These are phyloP conservation scores for Drosophila neotestacea DNA, from an alignment of 2,888 invertebrate species.

Conservation along the genomic window DNA sequence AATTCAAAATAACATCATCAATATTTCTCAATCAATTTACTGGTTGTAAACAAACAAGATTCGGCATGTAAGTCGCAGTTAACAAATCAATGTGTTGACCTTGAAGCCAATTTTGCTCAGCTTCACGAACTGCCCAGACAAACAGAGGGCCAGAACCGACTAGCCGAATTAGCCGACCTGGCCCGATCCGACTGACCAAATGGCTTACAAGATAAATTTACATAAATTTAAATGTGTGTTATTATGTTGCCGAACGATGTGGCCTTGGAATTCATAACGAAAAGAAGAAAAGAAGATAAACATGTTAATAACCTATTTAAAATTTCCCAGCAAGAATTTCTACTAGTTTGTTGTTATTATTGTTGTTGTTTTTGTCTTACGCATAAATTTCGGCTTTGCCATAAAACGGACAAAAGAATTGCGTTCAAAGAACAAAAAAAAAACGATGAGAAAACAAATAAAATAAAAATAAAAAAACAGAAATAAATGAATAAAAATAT, in stretches of 20 bases:
- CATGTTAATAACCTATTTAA: constrained; percentile 79
- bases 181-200: constrained; percentile 42
- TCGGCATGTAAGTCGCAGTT: constrained; percentile 20
- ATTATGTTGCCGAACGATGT: constrained; percentile 62
- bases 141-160: not conserved
- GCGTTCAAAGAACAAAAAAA: constrained; percentile 15
- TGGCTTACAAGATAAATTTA: constrained; percentile 55
- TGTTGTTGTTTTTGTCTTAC: constrained; percentile 15
- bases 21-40: constrained; percentile 29
- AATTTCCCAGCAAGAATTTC: constrained; percentile 79
- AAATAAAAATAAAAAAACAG: constrained; percentile 4
- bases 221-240: constrained; percentile 78
- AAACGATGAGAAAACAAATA: constrained; percentile 2
- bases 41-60: constrained; percentile 26
- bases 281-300: constrained; percentile 70
- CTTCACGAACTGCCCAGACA: constrained; percentile 1
- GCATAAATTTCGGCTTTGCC: constrained; percentile 57
- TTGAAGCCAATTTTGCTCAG: constrained; percentile 49
- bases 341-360: constrained; percentile 44
- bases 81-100: constrained; percentile 51
- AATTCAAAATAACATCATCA: constrained; percentile 24
- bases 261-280: constrained; percentile 73
- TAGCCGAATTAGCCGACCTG: not conserved
- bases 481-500: constrained; percentile 18
- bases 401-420: constrained; percentile 37